These are phyloP conservation scores for Sitta carolinensis DNA, from an alignment of 2,797 vertebrate species.

Conservation along the genomic window DNA sequence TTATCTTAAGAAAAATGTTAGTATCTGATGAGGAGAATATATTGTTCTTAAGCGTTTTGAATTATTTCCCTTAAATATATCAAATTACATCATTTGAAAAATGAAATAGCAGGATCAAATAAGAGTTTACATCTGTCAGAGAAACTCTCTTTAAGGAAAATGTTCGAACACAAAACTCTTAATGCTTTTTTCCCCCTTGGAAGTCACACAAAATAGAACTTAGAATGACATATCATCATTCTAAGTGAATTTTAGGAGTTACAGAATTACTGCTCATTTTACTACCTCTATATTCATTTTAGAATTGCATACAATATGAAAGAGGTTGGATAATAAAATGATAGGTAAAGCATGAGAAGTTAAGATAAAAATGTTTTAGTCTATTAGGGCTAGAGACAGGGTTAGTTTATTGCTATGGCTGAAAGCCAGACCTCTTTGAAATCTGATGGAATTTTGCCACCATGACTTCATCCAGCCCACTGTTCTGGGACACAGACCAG, in stretches of 20 bases:
- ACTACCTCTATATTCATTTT: neutral
- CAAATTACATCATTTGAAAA: neutral
- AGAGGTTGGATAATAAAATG: neutral
- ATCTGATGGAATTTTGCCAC: neutral
- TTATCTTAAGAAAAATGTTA: neutral
- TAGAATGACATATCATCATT: neutral
- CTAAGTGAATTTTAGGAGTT: slow-evolving; percentile 2
- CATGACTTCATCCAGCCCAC: neutral
- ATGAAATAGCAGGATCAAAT: neutral
- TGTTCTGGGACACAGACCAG: neutral
- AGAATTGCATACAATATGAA: slow-evolving; percentile 6
- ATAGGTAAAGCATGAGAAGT: neutral
- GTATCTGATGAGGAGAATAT: neutral
- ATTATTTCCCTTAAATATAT: neutral
- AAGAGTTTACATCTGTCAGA: neutral
- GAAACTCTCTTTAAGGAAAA: neutral
- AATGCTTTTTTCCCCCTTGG: neutral
- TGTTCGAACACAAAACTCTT: neutral
- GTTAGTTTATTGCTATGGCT: neutral
- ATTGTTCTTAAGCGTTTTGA: neutral
- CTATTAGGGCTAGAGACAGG: neutral
- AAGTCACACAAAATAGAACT: neutral
- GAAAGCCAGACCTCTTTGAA: neutral
- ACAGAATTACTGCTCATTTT: slow-evolving; percentile 10
- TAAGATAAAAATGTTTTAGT: neutral